Evolutionary conservation across 2,797 vertebrate species (phyloP).

Genomic region (Trematomus bernacchii): DNA sequence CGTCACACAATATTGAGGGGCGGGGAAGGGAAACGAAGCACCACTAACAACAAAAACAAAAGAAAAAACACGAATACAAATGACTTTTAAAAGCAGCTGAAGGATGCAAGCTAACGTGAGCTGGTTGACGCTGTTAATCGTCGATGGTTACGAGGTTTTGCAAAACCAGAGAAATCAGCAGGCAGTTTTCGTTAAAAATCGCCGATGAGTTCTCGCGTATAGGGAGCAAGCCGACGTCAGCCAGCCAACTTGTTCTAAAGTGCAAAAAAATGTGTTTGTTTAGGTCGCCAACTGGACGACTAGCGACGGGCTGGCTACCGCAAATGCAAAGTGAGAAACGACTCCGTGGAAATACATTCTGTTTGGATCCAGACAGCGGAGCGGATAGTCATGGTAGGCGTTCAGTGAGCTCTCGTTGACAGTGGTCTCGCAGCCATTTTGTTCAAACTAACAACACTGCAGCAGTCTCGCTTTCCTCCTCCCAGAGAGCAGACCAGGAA

Average conservation of each 20-base stretch:
- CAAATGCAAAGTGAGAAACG: slow-evolving; percentile 73
- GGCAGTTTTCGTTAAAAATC: slow-evolving; percentile 68
- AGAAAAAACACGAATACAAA: slow-evolving; percentile 51
- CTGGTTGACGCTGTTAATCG: slow-evolving; percentile 58
- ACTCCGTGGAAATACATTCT: slow-evolving; percentile 82
- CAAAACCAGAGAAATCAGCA: slow-evolving; percentile 63
- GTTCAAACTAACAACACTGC: slow-evolving; percentile 86
- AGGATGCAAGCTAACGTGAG: slow-evolving; percentile 40
- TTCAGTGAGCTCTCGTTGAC: slow-evolving; percentile 82
- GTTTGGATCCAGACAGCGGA: slow-evolving; percentile 78
- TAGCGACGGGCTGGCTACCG: slow-evolving; percentile 73
- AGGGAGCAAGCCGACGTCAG: slow-evolving; percentile 66
- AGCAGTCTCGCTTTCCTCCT: slow-evolving; percentile 79
- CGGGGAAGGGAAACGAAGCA: slow-evolving; percentile 60
- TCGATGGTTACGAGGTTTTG: slow-evolving; percentile 57
- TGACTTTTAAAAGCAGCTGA: slow-evolving; percentile 72
- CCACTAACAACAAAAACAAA: slow-evolving; percentile 65
- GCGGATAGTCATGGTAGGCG: slow-evolving; percentile 81
- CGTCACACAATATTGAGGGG: slow-evolving; percentile 57
- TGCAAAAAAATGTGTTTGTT: slow-evolving; percentile 81
- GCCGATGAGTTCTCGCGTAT: slow-evolving; percentile 62
- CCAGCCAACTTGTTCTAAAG: slow-evolving; percentile 84
- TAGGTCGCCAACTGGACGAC: slow-evolving; percentile 77
- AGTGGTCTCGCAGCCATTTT: slow-evolving; percentile 88
- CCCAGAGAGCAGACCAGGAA: slow-evolving; percentile 76